Percentiles rank a stretch among this genome's conserved stretches.
Conservation (phyloP, 2,113 vertebrate genomes). For the Ifrita kowaldi region DNA sequence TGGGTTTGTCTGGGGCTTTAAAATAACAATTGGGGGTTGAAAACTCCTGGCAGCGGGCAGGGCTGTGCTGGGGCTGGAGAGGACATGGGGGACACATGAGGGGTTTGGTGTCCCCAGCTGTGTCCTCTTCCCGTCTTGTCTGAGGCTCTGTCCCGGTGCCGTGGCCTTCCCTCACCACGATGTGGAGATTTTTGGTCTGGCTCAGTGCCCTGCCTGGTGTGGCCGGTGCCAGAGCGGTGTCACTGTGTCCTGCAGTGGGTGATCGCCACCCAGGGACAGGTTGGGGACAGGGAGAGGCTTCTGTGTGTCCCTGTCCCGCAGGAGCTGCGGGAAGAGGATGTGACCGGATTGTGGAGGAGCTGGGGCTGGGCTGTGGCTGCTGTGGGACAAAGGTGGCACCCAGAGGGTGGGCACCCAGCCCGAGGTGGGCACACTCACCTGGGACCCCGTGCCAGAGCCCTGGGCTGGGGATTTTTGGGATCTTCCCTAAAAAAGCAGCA, state of each 20-base stretch:
- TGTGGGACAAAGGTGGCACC: not conserved
- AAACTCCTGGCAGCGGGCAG: not conserved
- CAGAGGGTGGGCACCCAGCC: not conserved
- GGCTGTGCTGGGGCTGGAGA: not conserved
- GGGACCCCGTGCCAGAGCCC: fast-evolving
- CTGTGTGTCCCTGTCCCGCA: not conserved
- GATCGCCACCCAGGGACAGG: fast-evolving
- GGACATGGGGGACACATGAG: not conserved
- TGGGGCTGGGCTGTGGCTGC: not conserved
- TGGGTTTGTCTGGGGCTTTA: not conserved
- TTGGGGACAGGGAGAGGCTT: not conserved
- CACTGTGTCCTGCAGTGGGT: fast-evolving
- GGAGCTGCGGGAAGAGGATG: not conserved
- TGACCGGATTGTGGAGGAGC: not conserved
- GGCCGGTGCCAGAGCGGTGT: fast-evolving
- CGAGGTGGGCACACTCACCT: not conserved
- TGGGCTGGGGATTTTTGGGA: not conserved
- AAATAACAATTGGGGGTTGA: not conserved
- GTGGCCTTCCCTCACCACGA: fast-evolving
- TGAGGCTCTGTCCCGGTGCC: fast-evolving
- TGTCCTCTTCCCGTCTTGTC: fast-evolving
- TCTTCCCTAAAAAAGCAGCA: not conserved
- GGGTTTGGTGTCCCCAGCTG: not conserved
- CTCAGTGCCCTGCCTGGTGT: not conserved
- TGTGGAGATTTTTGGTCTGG: not conserved